phyloP scores from a whole-genome alignment of 1,140 invertebrate species.

The Danaus melanippus region DNA sequence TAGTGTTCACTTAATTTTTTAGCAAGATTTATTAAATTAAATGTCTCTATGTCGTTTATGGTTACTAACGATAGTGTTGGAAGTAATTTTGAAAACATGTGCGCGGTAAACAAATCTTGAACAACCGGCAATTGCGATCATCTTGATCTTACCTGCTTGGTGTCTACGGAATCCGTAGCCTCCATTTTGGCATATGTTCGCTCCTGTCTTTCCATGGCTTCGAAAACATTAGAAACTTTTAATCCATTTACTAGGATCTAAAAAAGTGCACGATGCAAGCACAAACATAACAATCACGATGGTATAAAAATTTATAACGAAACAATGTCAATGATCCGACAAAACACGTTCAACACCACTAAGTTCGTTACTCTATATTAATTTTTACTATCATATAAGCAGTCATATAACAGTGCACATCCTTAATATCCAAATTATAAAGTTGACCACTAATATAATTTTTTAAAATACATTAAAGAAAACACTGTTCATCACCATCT shows the following conservation, averaged over 20 bases:
- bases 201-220: conserved; percentile 65
- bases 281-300: conserved; percentile 68
- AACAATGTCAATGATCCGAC: conserved; percentile 68
- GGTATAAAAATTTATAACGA: conserved; percentile 57
- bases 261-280: conserved; percentile 49
- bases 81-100: conserved; percentile 19
- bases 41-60: too few species aligned
- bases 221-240: conserved; percentile 66
- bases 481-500: conserved; percentile 67
- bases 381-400: conserved; percentile 25
- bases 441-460: conserved; percentile 36
- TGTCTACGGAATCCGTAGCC: conserved; percentile 63
- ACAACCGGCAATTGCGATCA: conserved; percentile 53
- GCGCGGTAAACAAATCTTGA: conserved; percentile 20
- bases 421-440: conserved; percentile 32
- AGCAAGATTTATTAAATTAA: too few species aligned
- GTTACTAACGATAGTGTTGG: not conserved
- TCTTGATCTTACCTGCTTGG: conserved; percentile 60
- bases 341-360: conserved; percentile 51
- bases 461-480: conserved; percentile 41
- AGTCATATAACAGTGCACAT: conserved; percentile 37
- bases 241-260: conserved; percentile 48
- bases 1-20: too few species aligned
- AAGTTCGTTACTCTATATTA: conserved; percentile 29
- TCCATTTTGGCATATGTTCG: conserved; percentile 66